These are phyloP conservation scores for Tolmerus cingulatus DNA, from an alignment of 2,888 invertebrate species.

Conservation along the genomic window DNA sequence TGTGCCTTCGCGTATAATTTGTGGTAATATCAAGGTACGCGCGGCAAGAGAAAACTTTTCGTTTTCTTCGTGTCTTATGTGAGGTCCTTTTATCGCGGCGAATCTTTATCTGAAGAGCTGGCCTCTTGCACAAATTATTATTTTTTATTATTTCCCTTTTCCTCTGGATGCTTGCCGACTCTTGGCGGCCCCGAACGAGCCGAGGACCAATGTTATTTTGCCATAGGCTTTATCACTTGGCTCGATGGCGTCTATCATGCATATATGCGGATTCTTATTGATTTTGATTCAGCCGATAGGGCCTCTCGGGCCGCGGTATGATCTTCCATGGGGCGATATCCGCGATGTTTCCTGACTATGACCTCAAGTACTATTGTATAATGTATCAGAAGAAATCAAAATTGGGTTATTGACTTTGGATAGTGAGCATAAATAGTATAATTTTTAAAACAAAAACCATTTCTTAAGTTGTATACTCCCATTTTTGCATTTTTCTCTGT, in stretches of 20 bases:
- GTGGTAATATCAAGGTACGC: constrained; percentile 14
- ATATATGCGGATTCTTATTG: constrained; percentile 3
- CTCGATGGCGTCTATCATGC: constrained; percentile 29
- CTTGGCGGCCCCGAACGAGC: not conserved
- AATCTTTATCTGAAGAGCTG: constrained; percentile 9
- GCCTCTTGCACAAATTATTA: constrained; percentile 29
- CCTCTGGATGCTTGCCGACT: not conserved
- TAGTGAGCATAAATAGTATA: not conserved
- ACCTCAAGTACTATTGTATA: not conserved
- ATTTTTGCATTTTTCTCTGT: too few relatives aligned
- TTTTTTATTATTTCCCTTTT: not conserved
- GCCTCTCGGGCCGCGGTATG: not conserved
- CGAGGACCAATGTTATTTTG: constrained; percentile 6
- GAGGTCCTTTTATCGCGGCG: constrained; percentile 32
- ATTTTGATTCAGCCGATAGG: not conserved
- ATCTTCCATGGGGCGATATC: not conserved
- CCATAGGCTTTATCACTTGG: constrained; percentile 27
- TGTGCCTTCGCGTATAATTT: constrained; percentile 29
- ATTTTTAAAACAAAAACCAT: not conserved
- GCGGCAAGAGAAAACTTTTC: not conserved
- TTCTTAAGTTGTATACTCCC: too few relatives aligned
- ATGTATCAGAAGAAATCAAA: not conserved
- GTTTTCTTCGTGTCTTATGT: constrained; percentile 14
- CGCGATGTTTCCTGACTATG: not conserved
- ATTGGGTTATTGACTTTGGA: not conserved